Conservation (phyloP, 2,888 invertebrate species). For the Pseudococcus longispinus region DNA sequence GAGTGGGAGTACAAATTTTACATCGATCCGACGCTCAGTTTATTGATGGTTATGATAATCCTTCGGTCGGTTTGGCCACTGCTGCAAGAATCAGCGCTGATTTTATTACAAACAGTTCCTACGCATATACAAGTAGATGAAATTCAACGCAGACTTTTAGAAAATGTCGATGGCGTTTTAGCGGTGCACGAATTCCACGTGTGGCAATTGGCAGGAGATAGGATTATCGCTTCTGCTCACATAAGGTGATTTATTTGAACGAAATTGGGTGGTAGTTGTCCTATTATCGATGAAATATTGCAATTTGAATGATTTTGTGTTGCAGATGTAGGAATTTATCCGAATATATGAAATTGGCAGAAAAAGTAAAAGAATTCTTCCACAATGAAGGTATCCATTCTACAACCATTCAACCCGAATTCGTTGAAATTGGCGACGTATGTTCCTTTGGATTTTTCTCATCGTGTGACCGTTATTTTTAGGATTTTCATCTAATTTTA, state of each 20-base stretch:
- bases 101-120: constrained; percentile 96
- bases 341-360: constrained; percentile 97
- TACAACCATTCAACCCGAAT: constrained; percentile 98
- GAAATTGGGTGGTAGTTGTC: background rate
- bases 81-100: constrained; percentile 90
- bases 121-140: constrained; percentile 91
- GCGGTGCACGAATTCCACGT: constrained; percentile 98
- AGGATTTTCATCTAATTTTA: background rate
- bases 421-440: constrained; percentile 76
- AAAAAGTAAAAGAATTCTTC: constrained; percentile 95
- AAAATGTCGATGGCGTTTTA: constrained; percentile 90
- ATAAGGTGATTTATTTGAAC: constrained; percentile 71
- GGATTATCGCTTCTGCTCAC: constrained; percentile 96
- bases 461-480: background rate
- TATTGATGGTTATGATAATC: constrained; percentile 86
- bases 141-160: constrained; percentile 83
- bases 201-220: constrained; percentile 96
- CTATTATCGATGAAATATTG: background rate
- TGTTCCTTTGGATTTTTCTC: constrained; percentile 49
- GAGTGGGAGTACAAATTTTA: constrained; percentile 72
- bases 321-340: constrained; percentile 86
- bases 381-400: constrained; percentile 99
- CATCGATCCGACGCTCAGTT: constrained; percentile 93
- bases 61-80: constrained; percentile 90
- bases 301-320: background rate